Base-by-base conservation (phyloP, 2,888 invertebrate species). In the Andrena haemorrhoa region DNA sequence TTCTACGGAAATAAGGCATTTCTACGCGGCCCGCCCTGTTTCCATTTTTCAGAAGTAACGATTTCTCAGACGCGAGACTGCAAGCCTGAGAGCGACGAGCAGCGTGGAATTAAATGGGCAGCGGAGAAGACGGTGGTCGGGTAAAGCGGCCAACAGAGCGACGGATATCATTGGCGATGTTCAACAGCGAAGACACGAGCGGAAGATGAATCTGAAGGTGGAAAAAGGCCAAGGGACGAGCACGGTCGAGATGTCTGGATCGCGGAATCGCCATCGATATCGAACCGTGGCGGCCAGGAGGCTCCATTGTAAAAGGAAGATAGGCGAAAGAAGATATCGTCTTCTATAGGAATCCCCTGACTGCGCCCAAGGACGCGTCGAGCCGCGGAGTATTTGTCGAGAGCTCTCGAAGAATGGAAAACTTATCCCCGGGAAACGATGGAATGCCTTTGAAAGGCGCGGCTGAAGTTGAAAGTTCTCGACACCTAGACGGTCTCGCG, bases 371-470 rank as follows among this genome's bases (percentile, higher is more conserved):
- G 60, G 60, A 49, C 76, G 58, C 65, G 63, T 56, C 69, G 69
- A 33, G 64, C 60, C 58, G 12, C 47, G 26, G 41, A 53, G 72
- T 76, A 83, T 83, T 83, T 70, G 74, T 71, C 56, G 68, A 82
- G 47, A 56, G 70, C 61, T 73, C 75, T 61, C 82, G 2, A 76
- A 73, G 83, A 83, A 77, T 76, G 61, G 66, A 74, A 73, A 82
- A 74, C 64, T 74, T 77, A 82, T 82, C 77, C 71, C 49, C 16
- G 8, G 51, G 35, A 56, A 77, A 73, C 69, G 75, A 73, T 53
- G 61, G 60, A 58, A 65, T 26, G 66, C 47, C 33, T 41, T 68
- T 56, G 63, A 71, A 65, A 49, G 10, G 10, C 10, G 63, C 10
- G 63, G 33, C 47, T 23, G 56, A 66, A 58, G 60, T 79, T 66